Evolutionary conservation across 2,888 invertebrate genomes (phyloP).

Genomic region (Cataglyphis altisquamis): DNA sequence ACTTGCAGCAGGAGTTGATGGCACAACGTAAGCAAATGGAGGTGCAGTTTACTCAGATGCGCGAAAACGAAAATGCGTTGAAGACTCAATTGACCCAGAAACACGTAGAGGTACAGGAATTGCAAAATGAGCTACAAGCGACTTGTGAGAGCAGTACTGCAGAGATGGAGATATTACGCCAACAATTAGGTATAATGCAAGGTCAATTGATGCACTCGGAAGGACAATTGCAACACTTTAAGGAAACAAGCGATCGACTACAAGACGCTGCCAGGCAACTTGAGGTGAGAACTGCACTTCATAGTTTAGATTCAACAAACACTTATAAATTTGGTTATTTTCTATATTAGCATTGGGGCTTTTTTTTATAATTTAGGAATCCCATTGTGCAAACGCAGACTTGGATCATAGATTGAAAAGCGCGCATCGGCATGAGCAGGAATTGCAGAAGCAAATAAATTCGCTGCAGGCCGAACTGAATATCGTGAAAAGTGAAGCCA

Average conservation of each 20-base stretch:
- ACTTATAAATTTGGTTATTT: constrained; percentile 7
- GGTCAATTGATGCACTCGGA: constrained; percentile 83
- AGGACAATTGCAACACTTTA: constrained; percentile 83
- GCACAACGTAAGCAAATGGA: constrained; percentile 90
- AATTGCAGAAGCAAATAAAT: constrained; percentile 87
- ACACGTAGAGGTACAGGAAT: constrained; percentile 87
- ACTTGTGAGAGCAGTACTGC: constrained; percentile 81
- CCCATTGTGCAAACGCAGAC: constrained; percentile 87
- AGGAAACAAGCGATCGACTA: constrained; percentile 87
- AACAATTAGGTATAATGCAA: constrained; percentile 82
- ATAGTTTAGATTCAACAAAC: background rate
- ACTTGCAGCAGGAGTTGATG: constrained; percentile 87
- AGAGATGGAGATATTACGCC: constrained; percentile 82
- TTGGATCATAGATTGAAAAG: constrained; percentile 87
- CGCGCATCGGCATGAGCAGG: constrained; percentile 88
- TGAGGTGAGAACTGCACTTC: constrained; percentile 81
- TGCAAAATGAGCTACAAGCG: constrained; percentile 83
- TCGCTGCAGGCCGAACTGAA: constrained; percentile 84
- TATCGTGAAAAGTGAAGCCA: constrained; percentile 80
- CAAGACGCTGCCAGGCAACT: constrained; percentile 88
- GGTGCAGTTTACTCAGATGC: constrained; percentile 89
- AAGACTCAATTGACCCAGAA: constrained; percentile 86
- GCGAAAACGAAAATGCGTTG: constrained; percentile 86
- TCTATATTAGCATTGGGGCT: constrained; percentile 2
- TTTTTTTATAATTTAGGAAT: constrained; percentile 86